Base-by-base conservation (phyloP, 2,797 vertebrate species). In the Microctenopoma stevenorrisi region DNA sequence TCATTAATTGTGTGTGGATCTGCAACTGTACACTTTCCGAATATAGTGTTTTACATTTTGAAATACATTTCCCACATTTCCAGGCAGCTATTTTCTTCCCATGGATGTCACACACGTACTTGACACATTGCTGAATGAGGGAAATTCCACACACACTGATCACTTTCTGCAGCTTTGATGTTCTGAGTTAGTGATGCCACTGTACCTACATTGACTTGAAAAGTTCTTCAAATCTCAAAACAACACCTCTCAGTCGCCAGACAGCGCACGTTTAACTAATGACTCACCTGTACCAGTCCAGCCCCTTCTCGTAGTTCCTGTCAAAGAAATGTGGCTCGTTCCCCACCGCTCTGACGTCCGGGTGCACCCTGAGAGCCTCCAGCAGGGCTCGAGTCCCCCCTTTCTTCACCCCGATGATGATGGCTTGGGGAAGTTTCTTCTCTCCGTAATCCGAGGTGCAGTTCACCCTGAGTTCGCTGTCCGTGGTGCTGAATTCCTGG, bases 281-380 rank as follows among this genome's bases (percentile, higher is more conserved):
- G 43, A 82, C 94, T 89, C 94, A 99, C 98, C 96, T 95, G 96
- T 99, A 99, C 98, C 98, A 99, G 84, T 97, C 96, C 91, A 98
- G 91, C 60, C 98, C 98, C 80, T 94, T 96, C 60, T 98, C 96
- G 91, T 98, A 99, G 95, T 99, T 95, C 91, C 98, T 95, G 90
- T 99, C 98, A 93, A 99, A 99, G 94, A 99, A 99, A 89, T 99
- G 98, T 7, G 98, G 98, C 91, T 99, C 98, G 12, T 96, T 96
- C 3, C 98, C 98, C 61, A 98, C 97, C 5, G 98, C 98, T 81
- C 98, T 95, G 81, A 99, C 96, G 89, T 98, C 97, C 65, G 98
- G 97, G 81, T 98, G 98, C 37, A 96, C 97, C 72, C 98, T 92
- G 78, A 99, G 94, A 25, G 97, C 97, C 90, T 98, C 98, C 56